phyloP scores from a whole-genome alignment of 2,113 vertebrate species.

The Macroglossus sobrinus region DNA sequence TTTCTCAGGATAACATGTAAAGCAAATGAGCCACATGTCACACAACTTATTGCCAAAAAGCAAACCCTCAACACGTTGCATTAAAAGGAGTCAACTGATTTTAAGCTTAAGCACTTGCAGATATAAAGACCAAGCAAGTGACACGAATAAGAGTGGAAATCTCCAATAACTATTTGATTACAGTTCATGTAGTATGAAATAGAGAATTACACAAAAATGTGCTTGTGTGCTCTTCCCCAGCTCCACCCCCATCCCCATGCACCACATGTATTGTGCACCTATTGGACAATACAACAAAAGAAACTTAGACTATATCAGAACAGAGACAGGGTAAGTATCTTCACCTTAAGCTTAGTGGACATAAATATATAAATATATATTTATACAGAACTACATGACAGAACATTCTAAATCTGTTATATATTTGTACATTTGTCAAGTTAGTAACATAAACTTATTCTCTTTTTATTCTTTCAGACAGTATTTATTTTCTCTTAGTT shows the following conservation, averaged over 20 bases:
- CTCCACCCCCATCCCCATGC: not conserved
- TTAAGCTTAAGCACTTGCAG: not conserved
- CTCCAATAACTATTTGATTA: not conserved
- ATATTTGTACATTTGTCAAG: not conserved
- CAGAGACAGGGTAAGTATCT: not conserved
- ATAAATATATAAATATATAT: not conserved
- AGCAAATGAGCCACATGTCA: not conserved
- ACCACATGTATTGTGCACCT: not conserved
- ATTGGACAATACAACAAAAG: not conserved
- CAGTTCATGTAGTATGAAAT: not conserved
- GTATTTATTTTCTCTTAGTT: slow-evolving; percentile 29
- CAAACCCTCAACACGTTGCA: not conserved
- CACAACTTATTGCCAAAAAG: not conserved
- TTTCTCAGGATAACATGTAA: not conserved
- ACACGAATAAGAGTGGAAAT: not conserved
- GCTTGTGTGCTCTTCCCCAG: no score
- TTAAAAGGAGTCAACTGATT: not conserved
- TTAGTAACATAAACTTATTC: not conserved
- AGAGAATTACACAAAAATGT: not conserved
- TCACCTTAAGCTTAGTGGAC: not conserved
- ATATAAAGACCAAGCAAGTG: not conserved
- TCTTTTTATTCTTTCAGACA: not conserved
- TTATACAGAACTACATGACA: not conserved
- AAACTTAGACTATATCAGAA: not conserved
- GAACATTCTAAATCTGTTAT: slow-evolving; percentile 1